Conservation (phyloP, 2,888 invertebrate genomes). For the Eudasyphora cyanicolor region DNA sequence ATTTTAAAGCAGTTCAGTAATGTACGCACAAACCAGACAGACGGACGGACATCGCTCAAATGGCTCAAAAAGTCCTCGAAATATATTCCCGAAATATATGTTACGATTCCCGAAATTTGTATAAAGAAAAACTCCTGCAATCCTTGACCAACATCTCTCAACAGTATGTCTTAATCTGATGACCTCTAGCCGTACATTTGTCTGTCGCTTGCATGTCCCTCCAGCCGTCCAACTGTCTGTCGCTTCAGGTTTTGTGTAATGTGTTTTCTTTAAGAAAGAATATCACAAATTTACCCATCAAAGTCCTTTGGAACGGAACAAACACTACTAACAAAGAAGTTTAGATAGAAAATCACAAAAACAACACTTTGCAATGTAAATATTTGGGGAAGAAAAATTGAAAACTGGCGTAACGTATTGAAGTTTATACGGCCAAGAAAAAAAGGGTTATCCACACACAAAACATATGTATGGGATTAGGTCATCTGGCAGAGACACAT, state of each 20-base stretch:
- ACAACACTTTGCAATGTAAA: conserved; percentile 54
- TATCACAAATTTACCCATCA: conserved; percentile 22
- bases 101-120: too few species aligned
- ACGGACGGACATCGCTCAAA: too few species aligned
- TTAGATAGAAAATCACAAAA: conserved; percentile 41
- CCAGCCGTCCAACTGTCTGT: neutral
- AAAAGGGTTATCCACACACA: conserved; percentile 53
- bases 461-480: conserved; percentile 49
- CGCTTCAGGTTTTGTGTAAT: conserved; percentile 21
- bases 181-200: too few species aligned
- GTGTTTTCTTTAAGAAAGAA: conserved; percentile 39
- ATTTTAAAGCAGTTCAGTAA: too few species aligned
- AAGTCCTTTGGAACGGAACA: neutral
- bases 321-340: conserved; percentile 45
- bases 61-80: too few species aligned
- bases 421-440: conserved; percentile 25
- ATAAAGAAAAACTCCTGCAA: too few species aligned
- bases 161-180: neutral
- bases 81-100: too few species aligned
- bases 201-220: conserved; percentile 9
- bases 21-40: too few species aligned
- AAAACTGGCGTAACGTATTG: conserved; percentile 46
- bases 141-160: neutral
- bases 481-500: conserved; percentile 33
- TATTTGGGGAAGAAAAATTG: conserved; percentile 56